Conservation (phyloP, 1,140 invertebrate genomes). For the Polypedilum pembai region DNA sequence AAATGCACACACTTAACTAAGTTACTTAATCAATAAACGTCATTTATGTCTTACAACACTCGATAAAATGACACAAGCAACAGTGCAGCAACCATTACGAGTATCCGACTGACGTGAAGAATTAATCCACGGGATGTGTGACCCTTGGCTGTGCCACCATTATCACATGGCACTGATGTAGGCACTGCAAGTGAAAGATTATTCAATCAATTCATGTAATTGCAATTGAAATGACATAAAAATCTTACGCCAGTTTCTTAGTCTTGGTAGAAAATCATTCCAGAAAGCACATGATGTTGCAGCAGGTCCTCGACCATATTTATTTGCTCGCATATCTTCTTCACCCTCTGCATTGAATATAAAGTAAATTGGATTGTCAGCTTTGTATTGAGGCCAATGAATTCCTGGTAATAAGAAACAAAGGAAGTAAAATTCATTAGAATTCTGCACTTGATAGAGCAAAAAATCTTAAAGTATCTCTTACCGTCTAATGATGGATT, state of each 20-base stretch:
- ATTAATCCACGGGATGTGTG: background rate
- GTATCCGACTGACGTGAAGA: background rate
- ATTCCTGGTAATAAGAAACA: slow-evolving; percentile 48
- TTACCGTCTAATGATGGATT: slow-evolving; percentile 19
- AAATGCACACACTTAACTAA: too few relatives aligned
- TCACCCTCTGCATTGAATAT: slow-evolving; percentile 71
- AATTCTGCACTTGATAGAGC: background rate
- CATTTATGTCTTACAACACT: background rate
- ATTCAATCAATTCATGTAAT: too few relatives aligned
- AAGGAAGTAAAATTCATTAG: background rate
- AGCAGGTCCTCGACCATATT: slow-evolving; percentile 65
- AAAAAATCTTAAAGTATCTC: background rate
- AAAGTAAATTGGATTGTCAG: slow-evolving; percentile 76
- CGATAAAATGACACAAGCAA: background rate
- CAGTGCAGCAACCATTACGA: background rate
- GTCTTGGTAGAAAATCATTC: slow-evolving; percentile 85
- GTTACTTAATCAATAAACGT: background rate
- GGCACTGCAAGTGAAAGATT: background rate
- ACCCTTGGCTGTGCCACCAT: background rate
- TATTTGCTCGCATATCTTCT: slow-evolving; percentile 40
- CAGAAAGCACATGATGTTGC: slow-evolving; percentile 88
- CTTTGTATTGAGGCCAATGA: slow-evolving; percentile 83
- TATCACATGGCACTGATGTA: slow-evolving; percentile 2
- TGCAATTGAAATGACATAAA: too few relatives aligned
- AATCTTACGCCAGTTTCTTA: slow-evolving; percentile 52